Evolutionary conservation across 2,797 vertebrate genomes (phyloP), one percentile per base, ranked within the genome.

Genomic region (Meriones psammophilus): DNA sequence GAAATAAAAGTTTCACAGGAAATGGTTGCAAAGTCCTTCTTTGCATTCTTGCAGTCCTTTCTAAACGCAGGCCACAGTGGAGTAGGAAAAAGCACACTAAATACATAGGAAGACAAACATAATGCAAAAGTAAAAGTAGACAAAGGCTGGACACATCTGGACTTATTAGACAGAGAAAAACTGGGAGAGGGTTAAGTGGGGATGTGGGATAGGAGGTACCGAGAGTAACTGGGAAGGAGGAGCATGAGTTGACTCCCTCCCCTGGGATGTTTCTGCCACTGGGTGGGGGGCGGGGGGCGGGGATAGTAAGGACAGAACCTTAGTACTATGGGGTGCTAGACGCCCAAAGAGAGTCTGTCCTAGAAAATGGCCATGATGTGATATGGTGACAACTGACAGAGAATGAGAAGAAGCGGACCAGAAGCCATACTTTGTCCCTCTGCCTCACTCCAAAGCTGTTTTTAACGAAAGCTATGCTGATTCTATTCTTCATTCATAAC

Each of bases 81-180:
- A 89, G 88, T 36, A 81, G 69, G 76, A 22, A 90, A 89, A 91
- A 96, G 92, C 74, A 96, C 91, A 94, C 88, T 96, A 96, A 96
- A 95, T 88, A 97, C 71, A 90, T 0, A 96, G 86, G 81, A 93
- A 96, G 91, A 88, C 88, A 96, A 96, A 97, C 83, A 94, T 50
- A 97, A 97, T 20, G 91, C 94, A 92, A 96, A 96, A 95, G 94
- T 80, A 95, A 86, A 97, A 89, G 69, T 87, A 76, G 60, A 89
- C 74, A 91, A 91, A 96, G 86, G 86, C 74, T 92, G 96, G 93
- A 94, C 89, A 89, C 90, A 89, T 92, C 90, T 96, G 93, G 93
- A 97, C 91, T 96, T 97, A 96, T 92, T 92, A 97, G 89, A 94
- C 73, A 97, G 87, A 92, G 84, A 95, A 96, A 96, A 98, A 83